Percentiles rank a stretch among this genome's conserved stretches.
Conservation (phyloP, 1,140 invertebrate species). For the Drosophila busckii region DNA sequence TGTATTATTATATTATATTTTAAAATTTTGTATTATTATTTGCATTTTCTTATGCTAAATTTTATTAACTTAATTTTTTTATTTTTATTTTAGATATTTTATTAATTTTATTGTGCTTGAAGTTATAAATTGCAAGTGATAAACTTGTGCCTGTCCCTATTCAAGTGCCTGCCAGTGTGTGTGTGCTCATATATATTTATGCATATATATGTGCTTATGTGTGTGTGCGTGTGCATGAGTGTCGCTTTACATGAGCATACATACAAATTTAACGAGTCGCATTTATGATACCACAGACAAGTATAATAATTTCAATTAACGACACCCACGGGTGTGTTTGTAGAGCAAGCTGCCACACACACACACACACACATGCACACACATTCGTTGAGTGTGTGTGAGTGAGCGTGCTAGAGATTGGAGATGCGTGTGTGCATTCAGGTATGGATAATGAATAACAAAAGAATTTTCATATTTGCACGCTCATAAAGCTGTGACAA, state of each 20-base stretch:
- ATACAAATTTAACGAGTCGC: slow-evolving; percentile 77
- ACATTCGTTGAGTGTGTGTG: background rate
- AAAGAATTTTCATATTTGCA: background rate
- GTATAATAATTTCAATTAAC: slow-evolving; percentile 78
- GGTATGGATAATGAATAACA: background rate
- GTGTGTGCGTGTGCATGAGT: slow-evolving; percentile 36
- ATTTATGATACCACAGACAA: slow-evolving; percentile 77
- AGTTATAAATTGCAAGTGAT: too few species aligned
- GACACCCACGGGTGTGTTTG: slow-evolving; percentile 72
- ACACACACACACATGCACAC: background rate
- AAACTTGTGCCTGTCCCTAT: too few species aligned
- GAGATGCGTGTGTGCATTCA: slow-evolving; percentile 15
- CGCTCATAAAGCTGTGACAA: background rate
- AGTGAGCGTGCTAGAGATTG: background rate
- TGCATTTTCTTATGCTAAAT: too few species aligned
- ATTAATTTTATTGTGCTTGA: too few species aligned
- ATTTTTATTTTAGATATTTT: too few species aligned
- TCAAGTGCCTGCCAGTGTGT: slow-evolving; percentile 38
- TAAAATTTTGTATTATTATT: too few species aligned
- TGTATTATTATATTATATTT: too few species aligned
- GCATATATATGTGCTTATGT: slow-evolving; percentile 3
- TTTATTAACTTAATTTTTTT: too few species aligned
- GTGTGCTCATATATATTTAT: slow-evolving; percentile 35
- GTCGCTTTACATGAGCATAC: slow-evolving; percentile 56
- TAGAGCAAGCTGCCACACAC: slow-evolving; percentile 3